Percentiles rank a stretch among this genome's conserved stretches.
These are phyloP conservation scores for Lycorma delicatula DNA, from an alignment of 1,140 invertebrate species.

Conservation along the genomic window DNA sequence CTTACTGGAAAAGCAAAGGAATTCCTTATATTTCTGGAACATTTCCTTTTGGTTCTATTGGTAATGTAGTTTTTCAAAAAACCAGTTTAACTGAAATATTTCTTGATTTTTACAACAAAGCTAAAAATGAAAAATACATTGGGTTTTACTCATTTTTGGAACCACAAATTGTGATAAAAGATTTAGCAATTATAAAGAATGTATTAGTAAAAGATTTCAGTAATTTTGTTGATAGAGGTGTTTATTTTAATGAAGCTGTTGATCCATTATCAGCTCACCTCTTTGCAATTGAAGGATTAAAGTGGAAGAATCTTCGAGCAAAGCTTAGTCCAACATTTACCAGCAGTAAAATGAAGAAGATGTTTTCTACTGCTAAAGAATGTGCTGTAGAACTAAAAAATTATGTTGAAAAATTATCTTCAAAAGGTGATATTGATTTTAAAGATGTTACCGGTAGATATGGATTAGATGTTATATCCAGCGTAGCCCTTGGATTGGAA, in stretches of 20 bases:
- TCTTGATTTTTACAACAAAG: neutral
- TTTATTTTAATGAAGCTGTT: constrained; percentile 38
- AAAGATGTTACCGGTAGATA: constrained; percentile 4
- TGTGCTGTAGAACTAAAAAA: constrained; percentile 26
- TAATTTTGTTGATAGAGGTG: constrained; percentile 42
- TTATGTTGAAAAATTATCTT: neutral
- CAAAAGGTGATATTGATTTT: neutral
- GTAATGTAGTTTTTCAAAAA: neutral
- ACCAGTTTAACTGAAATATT: neutral
- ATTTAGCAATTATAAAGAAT: constrained; percentile 39
- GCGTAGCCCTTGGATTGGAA: constrained; percentile 36
- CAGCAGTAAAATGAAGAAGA: constrained; percentile 49
- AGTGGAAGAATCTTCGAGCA: constrained; percentile 48
- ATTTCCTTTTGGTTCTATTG: constrained; percentile 22
- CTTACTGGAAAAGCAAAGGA: constrained; percentile 18
- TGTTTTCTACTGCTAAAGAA: constrained; percentile 43
- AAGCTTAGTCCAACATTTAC: constrained; percentile 53
- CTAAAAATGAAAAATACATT: neutral
- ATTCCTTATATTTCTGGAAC: constrained; percentile 12
- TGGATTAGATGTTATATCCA: constrained; percentile 41
- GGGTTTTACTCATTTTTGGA: constrained; percentile 8
- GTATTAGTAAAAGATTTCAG: constrained; percentile 47
- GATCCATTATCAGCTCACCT: constrained; percentile 43
- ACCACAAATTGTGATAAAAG: neutral
- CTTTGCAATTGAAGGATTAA: constrained; percentile 41